phyloP scores from a whole-genome alignment of 2,797 vertebrate species.

The Anguilla anguilla region DNA sequence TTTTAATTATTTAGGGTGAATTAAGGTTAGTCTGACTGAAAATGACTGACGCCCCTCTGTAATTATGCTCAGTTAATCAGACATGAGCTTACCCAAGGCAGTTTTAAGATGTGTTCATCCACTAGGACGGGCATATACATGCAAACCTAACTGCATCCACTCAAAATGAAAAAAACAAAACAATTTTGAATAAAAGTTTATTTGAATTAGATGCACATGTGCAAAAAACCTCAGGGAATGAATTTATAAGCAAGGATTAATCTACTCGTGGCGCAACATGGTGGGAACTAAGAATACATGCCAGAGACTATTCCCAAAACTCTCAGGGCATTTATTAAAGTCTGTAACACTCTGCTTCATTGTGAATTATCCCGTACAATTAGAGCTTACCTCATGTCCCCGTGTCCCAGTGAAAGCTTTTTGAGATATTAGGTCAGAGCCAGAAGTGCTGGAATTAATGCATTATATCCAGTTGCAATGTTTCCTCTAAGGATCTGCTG shows the following conservation, averaged over 20 bases:
- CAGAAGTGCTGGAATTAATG: background rate
- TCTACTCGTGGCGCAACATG: background rate
- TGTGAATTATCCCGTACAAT: background rate
- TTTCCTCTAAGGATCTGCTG: background rate
- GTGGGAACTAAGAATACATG: background rate
- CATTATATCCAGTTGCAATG: background rate
- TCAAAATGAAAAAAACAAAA: background rate
- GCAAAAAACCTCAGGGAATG: background rate
- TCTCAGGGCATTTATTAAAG: background rate
- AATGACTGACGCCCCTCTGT: background rate
- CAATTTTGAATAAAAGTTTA: background rate
- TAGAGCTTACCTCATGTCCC: background rate
- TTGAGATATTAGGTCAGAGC: background rate
- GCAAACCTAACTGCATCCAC: background rate
- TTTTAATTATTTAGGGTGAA: background rate
- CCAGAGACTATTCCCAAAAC: background rate
- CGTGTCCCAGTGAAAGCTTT: background rate
- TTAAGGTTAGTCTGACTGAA: background rate
- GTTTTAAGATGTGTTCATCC: background rate
- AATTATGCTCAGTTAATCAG: background rate
- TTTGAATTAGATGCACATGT: background rate
- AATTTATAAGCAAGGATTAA: constrained; percentile 3
- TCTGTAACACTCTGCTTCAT: background rate
- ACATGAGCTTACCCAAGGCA: background rate
- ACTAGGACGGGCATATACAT: background rate